Evolutionary conservation across 2,888 invertebrate species (phyloP), one percentile per base, ranked within the genome.

Genomic region (Agonum fuliginosum): DNA sequence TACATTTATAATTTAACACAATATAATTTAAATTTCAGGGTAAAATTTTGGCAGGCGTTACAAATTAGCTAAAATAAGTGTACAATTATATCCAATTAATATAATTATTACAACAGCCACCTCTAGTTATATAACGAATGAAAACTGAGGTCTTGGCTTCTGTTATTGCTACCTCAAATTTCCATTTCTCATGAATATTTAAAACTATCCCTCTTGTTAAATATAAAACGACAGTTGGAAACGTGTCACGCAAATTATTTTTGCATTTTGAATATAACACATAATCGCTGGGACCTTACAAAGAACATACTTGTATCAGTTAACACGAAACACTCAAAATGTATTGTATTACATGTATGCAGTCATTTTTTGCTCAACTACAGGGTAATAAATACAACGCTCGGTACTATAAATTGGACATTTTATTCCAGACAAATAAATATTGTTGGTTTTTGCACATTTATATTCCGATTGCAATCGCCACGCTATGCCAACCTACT

Each of bases 231-330:
- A 20, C 51, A 51, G 51, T 51, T 22, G 22, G 22, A 22, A 51
- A 51, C 22, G 51, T 10, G 51, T 51, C 51, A 51, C 51, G 51
- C 22, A 22, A 51, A 51, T 51, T 22, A 22, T 51, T 51, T 51
- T 51, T 51, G 51, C 51, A 51, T 51, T 51, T 51, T 51, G 22
- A 51, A 51, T 51, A 51, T 51, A 12, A 51, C 22, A 48, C n/a
- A 22, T 22, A 22, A 51, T 51, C 51, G 20, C 22, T 51, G 8
- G n/a, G n/a, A n/a, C n/a, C n/a, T 10, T 22, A 51, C 51, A 51
- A 20, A 51, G 22, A 51, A 51, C 51, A 51, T 12, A 20, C 51
- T 51, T 51, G 51, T 51, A 51, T 51, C 51, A 51, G 51, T 51
- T 51, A 51, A 51, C 51, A 51, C 19, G 51, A 51, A 51, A 51